phyloP scores from a whole-genome alignment of 2,888 invertebrate species.

The Torymus texanus region DNA sequence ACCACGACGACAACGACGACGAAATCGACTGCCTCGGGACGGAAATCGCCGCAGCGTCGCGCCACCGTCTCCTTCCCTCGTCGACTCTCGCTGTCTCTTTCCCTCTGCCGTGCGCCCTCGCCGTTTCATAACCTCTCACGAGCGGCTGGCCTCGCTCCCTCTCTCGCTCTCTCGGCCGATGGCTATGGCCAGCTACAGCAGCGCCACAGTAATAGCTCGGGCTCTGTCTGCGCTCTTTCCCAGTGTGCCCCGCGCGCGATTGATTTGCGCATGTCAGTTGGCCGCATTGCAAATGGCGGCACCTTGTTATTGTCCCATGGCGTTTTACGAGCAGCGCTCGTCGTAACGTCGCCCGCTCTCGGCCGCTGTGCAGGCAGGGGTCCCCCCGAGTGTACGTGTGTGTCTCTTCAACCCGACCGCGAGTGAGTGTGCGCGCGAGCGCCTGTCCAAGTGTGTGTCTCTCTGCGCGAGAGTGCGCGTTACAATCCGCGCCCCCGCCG shows the following conservation, averaged over 20 bases:
- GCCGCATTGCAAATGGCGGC: conserved; percentile 97
- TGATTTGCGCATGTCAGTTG: conserved; percentile 85
- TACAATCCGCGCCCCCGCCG: not conserved
- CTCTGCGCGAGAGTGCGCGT: no score
- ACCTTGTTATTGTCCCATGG: conserved; percentile 98
- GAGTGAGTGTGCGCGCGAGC: no score
- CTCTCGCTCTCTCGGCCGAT: conserved; percentile 1
- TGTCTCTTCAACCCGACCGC: no score
- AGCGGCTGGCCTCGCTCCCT: not conserved
- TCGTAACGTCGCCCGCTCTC: not conserved
- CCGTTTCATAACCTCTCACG: no score
- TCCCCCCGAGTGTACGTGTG: no score
- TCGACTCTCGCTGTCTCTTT: not conserved
- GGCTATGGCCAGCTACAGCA: no score
- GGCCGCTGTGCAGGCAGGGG: not conserved
- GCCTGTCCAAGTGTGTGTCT: no score
- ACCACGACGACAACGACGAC: no score
- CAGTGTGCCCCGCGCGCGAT: conserved; percentile 74
- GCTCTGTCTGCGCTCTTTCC: conserved; percentile 59
- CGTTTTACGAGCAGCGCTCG: conserved; percentile 76
- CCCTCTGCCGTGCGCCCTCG: not conserved
- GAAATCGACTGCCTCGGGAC: no score
- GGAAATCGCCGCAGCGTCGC: conserved; percentile 28
- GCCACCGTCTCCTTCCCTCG: not conserved
- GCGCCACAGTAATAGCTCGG: no score